These are phyloP conservation scores for Tricholaema leucomelas DNA, from an alignment of 2,113 vertebrate species.

Conservation along the genomic window DNA sequence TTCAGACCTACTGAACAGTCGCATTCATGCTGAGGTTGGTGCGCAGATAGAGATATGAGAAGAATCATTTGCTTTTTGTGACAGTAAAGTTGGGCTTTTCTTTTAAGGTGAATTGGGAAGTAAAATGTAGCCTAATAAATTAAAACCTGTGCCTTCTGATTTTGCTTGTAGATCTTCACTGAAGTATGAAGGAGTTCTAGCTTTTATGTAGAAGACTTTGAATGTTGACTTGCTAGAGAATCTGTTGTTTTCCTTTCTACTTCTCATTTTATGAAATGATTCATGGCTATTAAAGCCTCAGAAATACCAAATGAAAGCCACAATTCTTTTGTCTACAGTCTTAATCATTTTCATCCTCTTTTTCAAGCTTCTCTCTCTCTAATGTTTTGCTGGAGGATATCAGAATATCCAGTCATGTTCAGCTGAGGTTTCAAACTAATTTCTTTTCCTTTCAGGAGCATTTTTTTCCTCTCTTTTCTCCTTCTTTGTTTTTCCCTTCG, in stretches of 20 bases:
- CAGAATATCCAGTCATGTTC: slow-evolving; percentile 35
- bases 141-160: slow-evolving; percentile 12
- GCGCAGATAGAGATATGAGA: neutral
- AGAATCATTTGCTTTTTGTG: neutral
- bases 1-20: neutral
- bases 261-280: slow-evolving; percentile 65
- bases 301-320: slow-evolving; percentile 59
- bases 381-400: slow-evolving; percentile 59
- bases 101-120: neutral
- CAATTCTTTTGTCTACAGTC: slow-evolving; percentile 57
- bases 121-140: neutral
- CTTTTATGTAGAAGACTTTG: slow-evolving; percentile 50
- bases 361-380: slow-evolving; percentile 37
- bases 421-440: slow-evolving; percentile 17
- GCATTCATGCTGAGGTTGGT: neutral
- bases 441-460: slow-evolving; percentile 36
- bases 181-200: slow-evolving; percentile 16
- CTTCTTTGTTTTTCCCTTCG: neutral
- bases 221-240: slow-evolving; percentile 50
- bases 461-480: neutral
- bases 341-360: slow-evolving; percentile 65
- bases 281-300: slow-evolving; percentile 62
- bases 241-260: slow-evolving; percentile 60
- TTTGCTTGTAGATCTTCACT: neutral
- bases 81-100: neutral